A percentile compares a stretch with the other conserved stretches of the same genome.
phyloP scores from a whole-genome alignment of 2,888 invertebrate species.

The Orthosia gothica region DNA sequence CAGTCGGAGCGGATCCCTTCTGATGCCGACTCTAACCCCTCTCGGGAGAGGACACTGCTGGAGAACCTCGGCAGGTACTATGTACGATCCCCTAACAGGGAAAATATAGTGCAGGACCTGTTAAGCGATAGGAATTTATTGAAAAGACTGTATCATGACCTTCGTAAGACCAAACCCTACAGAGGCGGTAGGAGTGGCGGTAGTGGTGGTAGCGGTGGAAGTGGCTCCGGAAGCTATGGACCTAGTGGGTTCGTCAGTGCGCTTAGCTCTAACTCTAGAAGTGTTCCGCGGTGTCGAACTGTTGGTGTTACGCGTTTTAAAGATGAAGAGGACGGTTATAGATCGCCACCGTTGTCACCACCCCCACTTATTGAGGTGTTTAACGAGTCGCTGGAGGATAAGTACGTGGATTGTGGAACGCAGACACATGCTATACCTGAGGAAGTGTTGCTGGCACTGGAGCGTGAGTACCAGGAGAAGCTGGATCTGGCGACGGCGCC shows the following conservation, averaged over 20 bases:
- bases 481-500: constrained; percentile 85
- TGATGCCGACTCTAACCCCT: constrained; percentile 81
- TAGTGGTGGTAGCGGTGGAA: constrained; percentile 81
- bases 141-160: constrained; percentile 94
- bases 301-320: constrained; percentile 74
- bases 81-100: constrained; percentile 92
- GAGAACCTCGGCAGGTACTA: constrained; percentile 94
- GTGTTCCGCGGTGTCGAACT: constrained; percentile 77
- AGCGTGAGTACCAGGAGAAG: constrained; percentile 86
- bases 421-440: constrained; percentile 93
- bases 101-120: constrained; percentile 94
- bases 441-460: constrained; percentile 88
- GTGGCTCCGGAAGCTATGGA: constrained; percentile 85
- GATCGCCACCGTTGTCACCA: constrained; percentile 90
- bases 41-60: constrained; percentile 89
- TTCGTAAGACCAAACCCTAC: constrained; percentile 93
- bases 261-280: constrained; percentile 82
- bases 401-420: constrained; percentile 89
- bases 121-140: constrained; percentile 94
- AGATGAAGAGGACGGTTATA: constrained; percentile 79
- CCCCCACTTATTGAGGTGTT: constrained; percentile 94
- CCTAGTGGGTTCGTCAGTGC: constrained; percentile 81
- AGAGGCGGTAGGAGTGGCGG: constrained; percentile 84
- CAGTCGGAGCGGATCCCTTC: constrained; percentile 81
- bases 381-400: constrained; percentile 91